Base-by-base conservation (phyloP, 2,888 invertebrate genomes). In the Eupithecia inturbata region DNA sequence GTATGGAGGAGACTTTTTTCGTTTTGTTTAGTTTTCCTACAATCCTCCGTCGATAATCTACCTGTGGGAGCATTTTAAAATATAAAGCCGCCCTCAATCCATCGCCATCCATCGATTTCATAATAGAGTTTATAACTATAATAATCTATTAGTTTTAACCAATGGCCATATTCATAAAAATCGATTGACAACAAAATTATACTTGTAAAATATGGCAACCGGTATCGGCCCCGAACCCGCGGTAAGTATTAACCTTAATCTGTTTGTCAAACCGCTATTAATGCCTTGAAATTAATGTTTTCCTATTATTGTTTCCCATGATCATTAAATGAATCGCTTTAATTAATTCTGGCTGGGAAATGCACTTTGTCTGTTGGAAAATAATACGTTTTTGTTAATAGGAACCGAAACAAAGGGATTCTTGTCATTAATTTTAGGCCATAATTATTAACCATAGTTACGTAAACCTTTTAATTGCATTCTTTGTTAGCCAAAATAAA, bases 261-360 rank as follows among this genome's bases (percentile, higher is more conserved):
- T 66, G 66, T 70, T 60, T 67, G 67, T 70, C 69, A 67, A 73
- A 73, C 66, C 67, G 57, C 67, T 57, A 62, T 72, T 72, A 72
- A 72, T 72, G 60, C 67, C 57, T 45, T 66, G 16, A 69, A 66
- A 66, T 73, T 67, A 67, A 67, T 73, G 73, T 66, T 26, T 22
- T 66, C 57, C 69, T 67, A 67, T 70, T 73, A 73, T 70, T 73
- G 67, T 57, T 39, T 68, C 28, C 67, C 41, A 45, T 72, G 26
- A n/a, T 62, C 60, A 60, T 67, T 68, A 62, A 72, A 72, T 67
- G 28, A 72, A 72, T 62, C 33, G 67, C 49, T 72, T 71, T 68
- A 60, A 67, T 62, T 66, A 64, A 66, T 66, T 39, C 22, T 26
- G 36, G 39, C 39, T 14, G 36, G 22, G 36, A 66, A 39, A 66